Evolutionary conservation across 2,888 invertebrate genomes (phyloP), one percentile per base, ranked within the genome.

Genomic region (Antheraea assamensis): DNA sequence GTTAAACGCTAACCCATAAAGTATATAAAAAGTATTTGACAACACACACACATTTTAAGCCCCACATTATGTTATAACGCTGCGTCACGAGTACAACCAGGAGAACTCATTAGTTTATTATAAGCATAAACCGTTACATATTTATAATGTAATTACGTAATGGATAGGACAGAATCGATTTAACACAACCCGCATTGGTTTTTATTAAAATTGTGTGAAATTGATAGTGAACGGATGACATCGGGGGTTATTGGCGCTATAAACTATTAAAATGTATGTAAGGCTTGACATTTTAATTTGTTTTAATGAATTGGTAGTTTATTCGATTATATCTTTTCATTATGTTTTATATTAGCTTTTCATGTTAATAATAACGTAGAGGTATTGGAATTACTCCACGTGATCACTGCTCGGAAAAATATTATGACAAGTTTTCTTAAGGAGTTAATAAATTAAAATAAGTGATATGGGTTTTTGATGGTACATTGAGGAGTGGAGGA

Each of bases 171-270:
- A 71, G 76, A 77, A 79, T 80, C 78, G 79, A 79, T 81, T 81
- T 78, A 66, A 76, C 77, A 77, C 78, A 72, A 71, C 81, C 82
- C 80, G 78, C 76, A 81, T 80, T 61, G 68, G 74, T 72, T 78
- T 76, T 75, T 79, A 79, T 78, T 75, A 77, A 80, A 79, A 77
- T 78, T 52, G 72, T 66, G 75, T 81, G 79, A 76, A 78, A 80
- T 78, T 79, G 76, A 85, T 83, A 78, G 72, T 74, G 68, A 73
- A 76, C 74, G 68, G 35, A 7, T 74, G 75, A 76, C 77, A 78
- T 75, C 72, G 75, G 73, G 58, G 72, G 68, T 72, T 74, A 78
- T 76, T 76, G 76, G 74, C 76, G 71, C 76, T 71, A 58, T 70
- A 76, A 77, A 80, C 74, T 75, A 76, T 74, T 74, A 74, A 71